These are phyloP conservation scores for Lagorchestes hirsutus DNA, from an alignment of 2,797 vertebrate species.

Conservation along the genomic window DNA sequence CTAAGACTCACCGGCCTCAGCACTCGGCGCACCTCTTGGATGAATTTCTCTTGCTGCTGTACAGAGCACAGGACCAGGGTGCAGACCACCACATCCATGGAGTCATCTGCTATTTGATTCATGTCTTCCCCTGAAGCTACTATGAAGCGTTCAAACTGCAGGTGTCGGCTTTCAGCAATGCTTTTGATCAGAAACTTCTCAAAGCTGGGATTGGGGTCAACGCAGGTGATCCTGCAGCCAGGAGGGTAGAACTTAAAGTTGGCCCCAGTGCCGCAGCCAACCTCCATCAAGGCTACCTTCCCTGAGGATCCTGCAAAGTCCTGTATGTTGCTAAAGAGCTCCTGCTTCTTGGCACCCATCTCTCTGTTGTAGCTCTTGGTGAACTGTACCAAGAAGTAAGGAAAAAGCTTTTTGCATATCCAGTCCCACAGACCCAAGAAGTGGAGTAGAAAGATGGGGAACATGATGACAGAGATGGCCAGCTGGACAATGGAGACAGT, in stretches of 20 bases:
- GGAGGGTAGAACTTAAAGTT: constrained; percentile 86
- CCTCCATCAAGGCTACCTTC: constrained; percentile 82
- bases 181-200: constrained; percentile 77
- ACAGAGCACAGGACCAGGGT: constrained; percentile 93
- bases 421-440: constrained; percentile 81
- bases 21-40: constrained; percentile 87
- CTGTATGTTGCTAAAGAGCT: constrained; percentile 79
- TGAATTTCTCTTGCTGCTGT: constrained; percentile 69
- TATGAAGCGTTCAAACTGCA: constrained; percentile 78
- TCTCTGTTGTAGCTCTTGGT: accelerated
- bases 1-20: constrained; percentile 89
- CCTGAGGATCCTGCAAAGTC: constrained; percentile 69
- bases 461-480: constrained; percentile 68
- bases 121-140: constrained; percentile 88
- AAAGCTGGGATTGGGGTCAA: constrained; percentile 81
- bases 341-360: constrained; percentile 74
- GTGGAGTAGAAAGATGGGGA: constrained; percentile 80
- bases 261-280: constrained; percentile 76
- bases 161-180: constrained; percentile 85
- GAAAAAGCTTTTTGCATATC: constrained; percentile 86
- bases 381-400: constrained; percentile 73
- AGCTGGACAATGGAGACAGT: constrained; percentile 47
- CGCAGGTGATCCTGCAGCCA: constrained; percentile 79
- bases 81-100: constrained; percentile 88
- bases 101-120: constrained; percentile 84